These are phyloP conservation scores for Melangyna quadrimaculata DNA, from an alignment of 2,888 invertebrate genomes.

Conservation along the genomic window DNA sequence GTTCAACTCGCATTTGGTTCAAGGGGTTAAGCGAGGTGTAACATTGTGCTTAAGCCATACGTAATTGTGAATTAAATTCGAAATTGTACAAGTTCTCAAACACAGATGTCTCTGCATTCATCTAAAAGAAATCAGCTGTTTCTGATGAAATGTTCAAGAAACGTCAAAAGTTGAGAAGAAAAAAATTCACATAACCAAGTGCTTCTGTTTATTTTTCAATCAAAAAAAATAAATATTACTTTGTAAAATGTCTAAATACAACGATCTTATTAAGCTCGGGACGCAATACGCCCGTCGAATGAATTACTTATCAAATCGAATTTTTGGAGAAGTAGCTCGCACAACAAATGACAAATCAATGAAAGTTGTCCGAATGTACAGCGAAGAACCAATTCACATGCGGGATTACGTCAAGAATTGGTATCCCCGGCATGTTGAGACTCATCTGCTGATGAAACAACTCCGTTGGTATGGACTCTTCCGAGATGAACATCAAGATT, in stretches of 20 bases:
- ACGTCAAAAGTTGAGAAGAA: neutral
- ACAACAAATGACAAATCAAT: constrained; percentile 89
- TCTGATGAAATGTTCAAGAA: neutral
- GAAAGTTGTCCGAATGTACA: constrained; percentile 89
- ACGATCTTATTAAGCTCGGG: constrained; percentile 85
- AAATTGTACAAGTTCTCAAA: neutral
- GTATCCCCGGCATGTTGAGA: constrained; percentile 93
- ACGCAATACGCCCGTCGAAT: constrained; percentile 93
- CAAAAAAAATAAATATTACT: neutral
- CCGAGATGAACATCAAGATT: constrained; percentile 94
- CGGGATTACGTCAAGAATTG: constrained; percentile 89
- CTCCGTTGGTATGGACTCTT: constrained; percentile 90
- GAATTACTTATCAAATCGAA: constrained; percentile 91
- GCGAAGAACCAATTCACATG: constrained; percentile 88
- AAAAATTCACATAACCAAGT: constrained; percentile 4
- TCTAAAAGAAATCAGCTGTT: neutral
- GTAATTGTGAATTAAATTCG: neutral
- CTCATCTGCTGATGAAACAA: constrained; percentile 86
- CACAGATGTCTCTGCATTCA: neutral
- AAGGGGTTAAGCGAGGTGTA: too few species aligned
- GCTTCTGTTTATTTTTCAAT: neutral
- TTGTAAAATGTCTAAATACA: constrained; percentile 85
- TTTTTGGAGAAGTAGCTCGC: constrained; percentile 93
- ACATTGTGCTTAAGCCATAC: too few species aligned
- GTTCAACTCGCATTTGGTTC: too few species aligned